Conservation (phyloP, 2,888 invertebrate species). For the Aleiodes leptofemur region DNA sequence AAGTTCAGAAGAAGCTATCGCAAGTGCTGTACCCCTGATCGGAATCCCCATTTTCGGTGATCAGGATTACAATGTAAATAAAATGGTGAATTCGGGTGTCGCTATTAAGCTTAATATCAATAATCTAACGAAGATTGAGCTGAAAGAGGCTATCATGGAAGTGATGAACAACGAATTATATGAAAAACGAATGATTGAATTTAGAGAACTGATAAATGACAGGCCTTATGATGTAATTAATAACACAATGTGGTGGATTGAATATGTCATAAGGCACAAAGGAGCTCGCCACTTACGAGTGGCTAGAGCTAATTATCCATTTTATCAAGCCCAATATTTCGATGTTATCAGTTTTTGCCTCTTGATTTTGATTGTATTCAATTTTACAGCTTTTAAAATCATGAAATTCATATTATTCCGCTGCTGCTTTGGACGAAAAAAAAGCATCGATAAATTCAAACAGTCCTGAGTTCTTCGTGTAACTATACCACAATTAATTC, state of each 20-base stretch:
- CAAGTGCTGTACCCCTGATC: constrained; percentile 81
- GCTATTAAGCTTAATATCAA: constrained; percentile 79
- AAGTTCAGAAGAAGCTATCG: constrained; percentile 82
- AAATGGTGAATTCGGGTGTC: constrained; percentile 79
- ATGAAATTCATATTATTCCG: neutral
- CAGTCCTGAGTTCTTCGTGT: neutral
- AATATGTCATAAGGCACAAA: constrained; percentile 17
- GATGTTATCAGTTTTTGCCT: neutral
- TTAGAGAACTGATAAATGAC: constrained; percentile 8
- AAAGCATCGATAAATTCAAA: neutral
- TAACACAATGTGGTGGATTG: constrained; percentile 25
- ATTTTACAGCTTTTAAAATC: neutral
- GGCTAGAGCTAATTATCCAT: neutral
- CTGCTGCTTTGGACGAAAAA: neutral
- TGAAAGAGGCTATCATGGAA: constrained; percentile 74
- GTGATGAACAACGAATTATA: neutral
- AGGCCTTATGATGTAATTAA: constrained; percentile 6
- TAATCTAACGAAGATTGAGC: constrained; percentile 78
- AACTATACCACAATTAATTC: too few species aligned
- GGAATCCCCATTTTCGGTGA: constrained; percentile 84
- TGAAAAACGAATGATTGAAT: neutral
- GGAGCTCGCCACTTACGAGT: neutral
- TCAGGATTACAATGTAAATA: constrained; percentile 82
- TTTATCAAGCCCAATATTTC: constrained; percentile 14
- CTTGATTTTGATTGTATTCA: neutral